phyloP scores from a whole-genome alignment of 1,140 invertebrate genomes.

The Zophobas morio region DNA sequence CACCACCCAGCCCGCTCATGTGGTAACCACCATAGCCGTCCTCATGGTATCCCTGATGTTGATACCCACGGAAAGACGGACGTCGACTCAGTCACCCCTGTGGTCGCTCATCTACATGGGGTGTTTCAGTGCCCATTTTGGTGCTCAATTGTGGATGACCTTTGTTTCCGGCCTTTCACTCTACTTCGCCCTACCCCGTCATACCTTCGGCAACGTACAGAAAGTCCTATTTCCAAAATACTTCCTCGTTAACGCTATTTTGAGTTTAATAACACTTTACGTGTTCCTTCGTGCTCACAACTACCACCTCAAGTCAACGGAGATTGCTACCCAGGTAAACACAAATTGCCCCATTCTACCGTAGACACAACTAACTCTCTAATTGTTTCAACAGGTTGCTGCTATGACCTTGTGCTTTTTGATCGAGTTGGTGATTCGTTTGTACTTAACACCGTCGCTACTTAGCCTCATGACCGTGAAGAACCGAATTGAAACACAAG shows the following conservation, averaged over 20 bases:
- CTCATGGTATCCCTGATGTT: conserved; percentile 74
- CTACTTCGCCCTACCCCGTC: conserved; percentile 85
- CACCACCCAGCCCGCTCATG: conserved; percentile 83
- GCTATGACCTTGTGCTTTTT: conserved; percentile 79
- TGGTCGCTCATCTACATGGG: conserved; percentile 79
- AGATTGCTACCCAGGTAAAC: conserved; percentile 62
- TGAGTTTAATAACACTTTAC: conserved; percentile 81
- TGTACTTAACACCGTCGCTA: conserved; percentile 79
- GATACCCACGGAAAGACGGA: conserved; percentile 69
- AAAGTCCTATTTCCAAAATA: conserved; percentile 89
- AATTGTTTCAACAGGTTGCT: conserved; percentile 72
- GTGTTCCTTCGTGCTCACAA: conserved; percentile 61
- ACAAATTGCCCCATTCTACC: conserved; percentile 15
- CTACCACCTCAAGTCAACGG: conserved; percentile 49
- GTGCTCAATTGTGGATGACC: conserved; percentile 91
- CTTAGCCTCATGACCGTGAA: conserved; percentile 78
- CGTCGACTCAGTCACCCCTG: conserved; percentile 65
- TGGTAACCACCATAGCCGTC: conserved; percentile 77
- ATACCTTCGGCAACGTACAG: conserved; percentile 87
- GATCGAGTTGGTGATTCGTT: conserved; percentile 77
- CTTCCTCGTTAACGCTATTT: conserved; percentile 81
- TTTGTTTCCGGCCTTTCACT: conserved; percentile 87
- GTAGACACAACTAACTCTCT: not conserved
- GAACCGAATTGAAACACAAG: conserved; percentile 77
- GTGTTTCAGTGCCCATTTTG: conserved; percentile 83